phyloP scores from a whole-genome alignment of 2,113 vertebrate genomes.

The Oreotrochilus melanogaster region DNA sequence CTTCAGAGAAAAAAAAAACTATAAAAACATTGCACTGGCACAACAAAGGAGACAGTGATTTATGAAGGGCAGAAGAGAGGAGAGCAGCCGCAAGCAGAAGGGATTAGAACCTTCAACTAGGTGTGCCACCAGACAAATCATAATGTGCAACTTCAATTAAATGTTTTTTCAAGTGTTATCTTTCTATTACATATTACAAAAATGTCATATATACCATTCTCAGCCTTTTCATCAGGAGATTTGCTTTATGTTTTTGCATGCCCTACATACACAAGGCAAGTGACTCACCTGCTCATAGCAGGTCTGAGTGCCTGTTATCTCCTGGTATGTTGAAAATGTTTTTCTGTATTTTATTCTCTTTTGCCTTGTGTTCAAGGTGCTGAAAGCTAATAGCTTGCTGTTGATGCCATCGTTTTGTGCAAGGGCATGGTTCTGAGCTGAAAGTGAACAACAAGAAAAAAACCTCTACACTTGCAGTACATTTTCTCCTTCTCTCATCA shows the following conservation, averaged over 20 bases:
- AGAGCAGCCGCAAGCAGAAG: background rate
- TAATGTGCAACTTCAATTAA: background rate
- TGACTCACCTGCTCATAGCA: constrained; percentile 24
- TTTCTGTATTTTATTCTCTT: constrained; percentile 60
- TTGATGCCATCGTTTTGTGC: constrained; percentile 25
- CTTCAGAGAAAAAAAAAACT: background rate
- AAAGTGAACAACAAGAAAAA: background rate
- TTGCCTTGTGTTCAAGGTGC: background rate
- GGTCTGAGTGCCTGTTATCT: constrained; percentile 46
- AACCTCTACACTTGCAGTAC: background rate
- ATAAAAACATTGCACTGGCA: background rate
- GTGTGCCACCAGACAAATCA: background rate
- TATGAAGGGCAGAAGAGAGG: background rate
- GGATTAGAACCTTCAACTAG: background rate
- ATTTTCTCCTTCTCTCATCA: background rate
- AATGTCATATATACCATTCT: constrained; percentile 31
- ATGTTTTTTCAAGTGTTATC: background rate
- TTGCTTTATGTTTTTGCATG: constrained; percentile 26
- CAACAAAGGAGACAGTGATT: constrained; percentile 3
- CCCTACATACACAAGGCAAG: constrained; percentile 44
- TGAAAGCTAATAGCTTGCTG: constrained; percentile 50
- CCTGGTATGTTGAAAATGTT: constrained; percentile 42
- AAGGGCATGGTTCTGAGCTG: background rate
- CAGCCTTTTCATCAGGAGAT: constrained; percentile 28
- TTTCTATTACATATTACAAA: constrained; percentile 31